Conservation (phyloP, 2,888 invertebrate genomes). For the Athripsodes cinereus region DNA sequence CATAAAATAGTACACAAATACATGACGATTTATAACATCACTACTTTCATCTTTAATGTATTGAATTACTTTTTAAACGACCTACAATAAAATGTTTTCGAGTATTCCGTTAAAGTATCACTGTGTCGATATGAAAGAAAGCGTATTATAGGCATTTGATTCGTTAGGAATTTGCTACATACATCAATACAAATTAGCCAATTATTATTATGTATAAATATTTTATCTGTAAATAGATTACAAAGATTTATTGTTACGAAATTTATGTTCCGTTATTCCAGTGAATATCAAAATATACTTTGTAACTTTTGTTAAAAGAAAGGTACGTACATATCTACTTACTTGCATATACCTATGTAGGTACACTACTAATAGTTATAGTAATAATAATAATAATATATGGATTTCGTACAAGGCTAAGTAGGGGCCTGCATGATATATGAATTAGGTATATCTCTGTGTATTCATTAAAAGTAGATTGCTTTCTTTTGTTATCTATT, state of each 20-base stretch:
- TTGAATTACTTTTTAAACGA: background rate
- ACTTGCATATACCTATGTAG: no score
- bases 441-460: no score
- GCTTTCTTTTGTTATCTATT: no score
- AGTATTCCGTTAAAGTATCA: background rate
- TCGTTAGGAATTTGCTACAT: background rate
- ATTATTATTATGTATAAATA: background rate
- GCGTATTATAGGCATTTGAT: background rate
- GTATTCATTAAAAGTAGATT: no score
- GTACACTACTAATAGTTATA: no score
- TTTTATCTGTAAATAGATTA: background rate
- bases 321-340: no score
- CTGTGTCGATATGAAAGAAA: background rate
- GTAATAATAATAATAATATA: no score
- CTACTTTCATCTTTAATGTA: background rate
- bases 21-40: background rate
- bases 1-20: background rate
- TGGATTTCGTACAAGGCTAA: no score
- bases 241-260: background rate
- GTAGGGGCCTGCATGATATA: no score
- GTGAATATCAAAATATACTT: background rate
- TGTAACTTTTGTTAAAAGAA: background rate
- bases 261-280: background rate
- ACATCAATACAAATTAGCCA: background rate
- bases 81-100: background rate